Evolutionary conservation across 2,888 invertebrate species (phyloP).

Genomic region (Volucella inanis): DNA sequence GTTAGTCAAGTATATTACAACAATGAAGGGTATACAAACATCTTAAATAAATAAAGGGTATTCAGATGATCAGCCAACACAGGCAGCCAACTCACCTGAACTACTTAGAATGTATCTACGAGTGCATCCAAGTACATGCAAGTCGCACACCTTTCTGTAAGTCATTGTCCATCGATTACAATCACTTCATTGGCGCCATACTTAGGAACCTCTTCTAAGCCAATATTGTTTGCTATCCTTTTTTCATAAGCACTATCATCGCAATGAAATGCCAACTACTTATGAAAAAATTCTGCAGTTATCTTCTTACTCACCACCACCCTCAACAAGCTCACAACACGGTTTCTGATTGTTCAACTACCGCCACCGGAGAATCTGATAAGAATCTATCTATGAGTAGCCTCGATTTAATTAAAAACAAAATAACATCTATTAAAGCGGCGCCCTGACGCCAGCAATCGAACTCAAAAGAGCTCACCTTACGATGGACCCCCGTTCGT

Average conservation of each 20-base stretch:
- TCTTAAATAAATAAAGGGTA: constrained; percentile 33
- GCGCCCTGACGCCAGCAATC: constrained; percentile 64
- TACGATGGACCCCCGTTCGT: constrained; percentile 47
- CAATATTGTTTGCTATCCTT: constrained; percentile 15
- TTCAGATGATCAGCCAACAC: constrained; percentile 50
- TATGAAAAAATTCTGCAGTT: constrained; percentile 29
- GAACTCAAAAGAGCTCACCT: constrained; percentile 30
- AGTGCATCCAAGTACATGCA: constrained; percentile 5
- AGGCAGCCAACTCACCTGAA: constrained; percentile 44
- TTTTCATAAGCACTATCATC: constrained; percentile 29
- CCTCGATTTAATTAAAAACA: constrained; percentile 67
- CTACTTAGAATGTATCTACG: constrained; percentile 41
- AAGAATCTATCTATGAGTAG: constrained; percentile 57
- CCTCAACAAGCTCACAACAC: constrained; percentile 53
- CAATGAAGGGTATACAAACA: constrained; percentile 27
- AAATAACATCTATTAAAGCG: constrained; percentile 58
- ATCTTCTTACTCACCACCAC: constrained; percentile 43
- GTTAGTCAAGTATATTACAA: constrained; percentile 52
- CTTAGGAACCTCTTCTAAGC: constrained; percentile 42
- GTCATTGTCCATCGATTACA: constrained; percentile 47
- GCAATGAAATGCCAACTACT: constrained; percentile 45
- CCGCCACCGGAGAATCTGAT: constrained; percentile 44
- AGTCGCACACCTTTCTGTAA: constrained; percentile 46
- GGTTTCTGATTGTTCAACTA: constrained; percentile 50
- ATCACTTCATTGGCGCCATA: constrained; percentile 59